Evolutionary conservation across 2,113 vertebrate species (phyloP), one percentile per base, ranked within the genome.

Genomic region (Varanus salvator): DNA sequence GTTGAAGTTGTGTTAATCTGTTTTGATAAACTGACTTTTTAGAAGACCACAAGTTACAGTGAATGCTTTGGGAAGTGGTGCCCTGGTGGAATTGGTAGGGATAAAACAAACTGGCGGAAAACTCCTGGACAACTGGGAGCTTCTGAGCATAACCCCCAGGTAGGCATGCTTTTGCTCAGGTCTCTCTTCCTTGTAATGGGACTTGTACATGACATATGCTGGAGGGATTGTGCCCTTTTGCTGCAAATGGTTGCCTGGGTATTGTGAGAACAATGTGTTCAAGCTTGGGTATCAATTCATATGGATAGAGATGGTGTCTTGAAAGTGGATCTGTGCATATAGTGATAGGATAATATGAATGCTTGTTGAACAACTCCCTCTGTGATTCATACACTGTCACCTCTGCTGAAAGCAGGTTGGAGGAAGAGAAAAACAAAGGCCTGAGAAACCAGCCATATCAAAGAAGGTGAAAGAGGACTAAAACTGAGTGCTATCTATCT

Each of bases 1-100:
- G 3, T n/a, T 2, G 64, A 90, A 34, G 25, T 44, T 5, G 6
- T 25, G 48, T 68, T 66, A 85, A 89, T 88, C 54, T 48, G 89
- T 94, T 96, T 95, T 95, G 93, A 96, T 95, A 95, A 94, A 94
- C 57, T 1, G n/a, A 69, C 1, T 0, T 88, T 95, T 48, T 14
- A n/a, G 38, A 52, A 25, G 25, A 60, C 54, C 74, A 57, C 19
- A 34, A 72, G 82, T 34, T 86, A 4, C 3, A 21, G 57, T 44
- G 14, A 89, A 71, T 34, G 6, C n/a, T 6, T 52, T 57, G 75
- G 17, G 31, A 78, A 23, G 14, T 19, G 72, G 3, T 31, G 34
- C 25, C 12, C 34, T 23, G 87, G 84, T 1, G 6, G 91, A 12
- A 27, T 50, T 38, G n/a, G 1, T 14, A 54, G 27, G 86, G 69